These are phyloP conservation scores for Monarcha castaneiventris DNA, from an alignment of 2,113 vertebrate species.

Conservation along the genomic window DNA sequence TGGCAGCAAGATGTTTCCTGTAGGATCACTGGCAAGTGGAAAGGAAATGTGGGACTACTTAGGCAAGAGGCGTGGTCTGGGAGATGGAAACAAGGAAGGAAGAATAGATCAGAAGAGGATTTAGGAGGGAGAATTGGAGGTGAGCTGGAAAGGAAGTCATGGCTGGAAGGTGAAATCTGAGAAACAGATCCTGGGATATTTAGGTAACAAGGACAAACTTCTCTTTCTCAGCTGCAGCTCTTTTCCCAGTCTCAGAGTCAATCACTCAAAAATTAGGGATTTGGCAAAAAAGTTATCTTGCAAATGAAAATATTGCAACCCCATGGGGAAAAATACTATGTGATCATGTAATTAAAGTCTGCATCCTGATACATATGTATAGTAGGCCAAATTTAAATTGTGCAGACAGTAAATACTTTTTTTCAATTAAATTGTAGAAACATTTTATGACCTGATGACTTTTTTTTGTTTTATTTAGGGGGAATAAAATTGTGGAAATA, in stretches of 20 bases:
- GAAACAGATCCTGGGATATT: slow-evolving; percentile 5
- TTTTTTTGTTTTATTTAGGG: slow-evolving; percentile 29
- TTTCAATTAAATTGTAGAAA: slow-evolving; percentile 32
- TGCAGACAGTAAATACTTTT: slow-evolving; percentile 56
- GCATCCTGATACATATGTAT: background rate
- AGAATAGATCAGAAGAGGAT: slow-evolving; percentile 18
- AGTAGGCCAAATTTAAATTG: background rate
- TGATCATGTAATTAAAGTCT: background rate
- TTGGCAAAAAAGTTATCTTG: background rate
- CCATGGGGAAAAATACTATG: background rate
- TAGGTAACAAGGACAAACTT: background rate
- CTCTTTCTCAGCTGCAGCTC: background rate
- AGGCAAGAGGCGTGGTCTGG: background rate
- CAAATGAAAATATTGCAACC: background rate
- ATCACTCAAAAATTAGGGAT: background rate
- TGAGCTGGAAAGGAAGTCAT: slow-evolving; percentile 12
- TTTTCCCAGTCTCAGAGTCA: slow-evolving; percentile 28
- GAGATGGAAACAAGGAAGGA: slow-evolving; percentile 11
- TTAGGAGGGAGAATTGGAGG: background rate
- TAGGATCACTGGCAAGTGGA: background rate
- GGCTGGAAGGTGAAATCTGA: slow-evolving; percentile 19
- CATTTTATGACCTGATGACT: slow-evolving; percentile 53
- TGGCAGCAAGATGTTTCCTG: slow-evolving; percentile 48
- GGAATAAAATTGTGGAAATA: slow-evolving; percentile 17
- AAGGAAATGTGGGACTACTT: slow-evolving; percentile 42